Evolutionary conservation across 1,140 invertebrate genomes (phyloP), one percentile per base, ranked within the genome.

Genomic region (Ephestia elutella): DNA sequence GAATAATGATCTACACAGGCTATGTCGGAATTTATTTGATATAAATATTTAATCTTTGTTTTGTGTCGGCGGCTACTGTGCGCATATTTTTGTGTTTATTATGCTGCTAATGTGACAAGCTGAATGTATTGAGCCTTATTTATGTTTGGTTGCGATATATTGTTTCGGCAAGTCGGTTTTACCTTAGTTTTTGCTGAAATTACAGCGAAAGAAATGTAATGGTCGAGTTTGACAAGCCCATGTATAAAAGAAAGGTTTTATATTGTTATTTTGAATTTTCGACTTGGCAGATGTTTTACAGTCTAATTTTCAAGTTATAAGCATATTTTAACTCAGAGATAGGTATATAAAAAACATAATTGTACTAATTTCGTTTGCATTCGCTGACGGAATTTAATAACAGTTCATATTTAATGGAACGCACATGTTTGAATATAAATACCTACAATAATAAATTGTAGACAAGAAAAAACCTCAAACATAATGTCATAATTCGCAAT

Each of bases 51-150:
- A 62, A 64, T 59, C 49, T 48, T 44, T 73, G 71, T 74, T 76
- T 78, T 75, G 64, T 60, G 56, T 57, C 65, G 66, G 66, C 64
- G 38, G 35, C 66, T 48, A 48, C 60, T 65, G 68, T 55, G 55
- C 54, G 71, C 70, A 75, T 73, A 75, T 73, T 71, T 79, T 68
- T 68, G 62, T 59, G 66, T 70, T 68, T 72, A 73, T 72, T 66
- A 75, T 70, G 56, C 55, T 17, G 64, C 69, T 82, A 82, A 82
- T 82, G 75, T 82, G 79, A 82, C 79, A 80, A 69, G 25, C 44
- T 62, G 71, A 78, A 82, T 80, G 68, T 76, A 67, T 72, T 65
- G 60, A 65, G 55, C 49, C 65, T 71, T 73, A 68, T 75, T 71
- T 75, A 67, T 53, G 50, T 25, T 18, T 25, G 5, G 13, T 44